phyloP scores from a whole-genome alignment of 1,140 invertebrate genomes.

The Drosophila pallidifrons region DNA sequence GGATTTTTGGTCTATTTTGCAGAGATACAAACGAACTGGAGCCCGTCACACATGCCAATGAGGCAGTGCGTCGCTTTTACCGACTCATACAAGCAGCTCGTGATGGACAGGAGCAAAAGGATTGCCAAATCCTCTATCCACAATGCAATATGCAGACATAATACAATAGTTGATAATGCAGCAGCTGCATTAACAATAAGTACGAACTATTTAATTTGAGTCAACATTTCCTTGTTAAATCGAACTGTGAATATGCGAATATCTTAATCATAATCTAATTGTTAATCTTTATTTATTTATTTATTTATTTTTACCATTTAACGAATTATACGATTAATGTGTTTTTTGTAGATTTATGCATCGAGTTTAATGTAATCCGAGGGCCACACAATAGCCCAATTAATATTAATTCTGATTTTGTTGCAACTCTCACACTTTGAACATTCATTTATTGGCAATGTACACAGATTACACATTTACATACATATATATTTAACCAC shows the following conservation, averaged over 20 bases:
- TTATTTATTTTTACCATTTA: slow-evolving; percentile 40
- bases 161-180: slow-evolving; percentile 22
- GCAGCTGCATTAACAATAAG: slow-evolving; percentile 21
- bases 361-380: slow-evolving; percentile 26
- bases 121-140: slow-evolving; percentile 90
- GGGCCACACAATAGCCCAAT: slow-evolving; percentile 27
- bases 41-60: slow-evolving; percentile 87
- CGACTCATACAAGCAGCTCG: slow-evolving; percentile 92
- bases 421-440: slow-evolving; percentile 29
- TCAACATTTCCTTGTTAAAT: slow-evolving; percentile 75
- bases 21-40: slow-evolving; percentile 88
- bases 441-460: slow-evolving; percentile 28
- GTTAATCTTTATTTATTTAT: slow-evolving; percentile 76
- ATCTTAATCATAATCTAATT: slow-evolving; percentile 62
- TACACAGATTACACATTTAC: slow-evolving; percentile 7
- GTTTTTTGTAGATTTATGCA: slow-evolving; percentile 38
- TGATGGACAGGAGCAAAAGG: slow-evolving; percentile 92
- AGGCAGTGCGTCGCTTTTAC: slow-evolving; percentile 91
- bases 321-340: slow-evolving; percentile 33
- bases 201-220: slow-evolving; percentile 58
- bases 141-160: slow-evolving; percentile 86
- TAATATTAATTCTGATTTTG: slow-evolving; percentile 81
- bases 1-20: slow-evolving; percentile 50
- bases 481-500: not conserved
- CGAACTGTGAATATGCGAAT: slow-evolving; percentile 73